phyloP scores from a whole-genome alignment of 2,888 invertebrate species.

The Trimorus sp. region DNA sequence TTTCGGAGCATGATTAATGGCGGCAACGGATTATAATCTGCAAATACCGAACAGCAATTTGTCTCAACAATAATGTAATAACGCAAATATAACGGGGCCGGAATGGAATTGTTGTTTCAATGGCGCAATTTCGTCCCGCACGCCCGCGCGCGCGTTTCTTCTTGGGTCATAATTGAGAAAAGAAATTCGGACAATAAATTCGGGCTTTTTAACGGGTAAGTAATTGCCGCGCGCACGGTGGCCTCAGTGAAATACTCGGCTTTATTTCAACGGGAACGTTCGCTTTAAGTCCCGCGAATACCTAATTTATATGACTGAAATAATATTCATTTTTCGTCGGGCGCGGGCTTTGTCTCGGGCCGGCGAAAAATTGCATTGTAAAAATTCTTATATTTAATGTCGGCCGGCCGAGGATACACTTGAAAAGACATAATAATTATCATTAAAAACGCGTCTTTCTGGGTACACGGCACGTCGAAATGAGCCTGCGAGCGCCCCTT shows the following conservation, averaged over 20 bases:
- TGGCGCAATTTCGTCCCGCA: constrained; percentile 9
- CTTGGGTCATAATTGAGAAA: constrained; percentile 31
- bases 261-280: constrained; percentile 45
- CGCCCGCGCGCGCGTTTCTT: constrained; percentile 29
- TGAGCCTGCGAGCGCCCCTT: constrained; percentile 44
- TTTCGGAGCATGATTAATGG: constrained; percentile 56
- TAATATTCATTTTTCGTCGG: constrained; percentile 52
- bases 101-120: constrained; percentile 23
- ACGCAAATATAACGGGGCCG: constrained; percentile 36
- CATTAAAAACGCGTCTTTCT: constrained; percentile 54
- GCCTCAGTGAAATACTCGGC: constrained; percentile 51
- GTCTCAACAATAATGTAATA: constrained; percentile 55
- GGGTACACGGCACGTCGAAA: constrained; percentile 39
- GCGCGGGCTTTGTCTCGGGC: constrained; percentile 36
- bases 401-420: constrained; percentile 36
- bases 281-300: constrained; percentile 38
- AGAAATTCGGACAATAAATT: constrained; percentile 32
- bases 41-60: constrained; percentile 61
- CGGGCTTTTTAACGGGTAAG: constrained; percentile 32
- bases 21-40: constrained; percentile 55
- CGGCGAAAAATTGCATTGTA: constrained; percentile 50
- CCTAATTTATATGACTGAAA: constrained; percentile 57
- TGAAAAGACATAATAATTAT: constrained; percentile 58
- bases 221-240: constrained; percentile 38
- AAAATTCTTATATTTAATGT: constrained; percentile 52